Base-by-base conservation (phyloP, 92 coral and sea anemone genomes). In the Parazoanthus atlanticus region DNA sequence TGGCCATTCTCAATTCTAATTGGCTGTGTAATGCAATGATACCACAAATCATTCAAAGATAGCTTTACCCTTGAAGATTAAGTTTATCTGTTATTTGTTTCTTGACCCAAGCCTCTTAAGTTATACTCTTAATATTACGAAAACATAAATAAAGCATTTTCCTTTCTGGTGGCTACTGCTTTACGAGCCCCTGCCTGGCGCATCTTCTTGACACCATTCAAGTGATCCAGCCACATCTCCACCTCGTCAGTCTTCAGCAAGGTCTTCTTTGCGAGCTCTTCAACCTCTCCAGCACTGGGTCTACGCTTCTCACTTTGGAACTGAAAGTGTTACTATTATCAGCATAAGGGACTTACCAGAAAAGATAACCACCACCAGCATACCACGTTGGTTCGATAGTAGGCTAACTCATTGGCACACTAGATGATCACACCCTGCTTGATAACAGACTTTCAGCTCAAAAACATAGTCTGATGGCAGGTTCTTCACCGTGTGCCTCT, bases 401-500 rank as follows among this genome's bases (percentile, higher is more conserved):
- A 76, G 90, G 40, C 52, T 32, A 74, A 82, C 77, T 32, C 79
- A 79, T 76, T 86, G 82, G 52, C 93, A 88, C 78, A 88, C 84
- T 61, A 89, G 81, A 49, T 88, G 89, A 23, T 31, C 85, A 82
- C 93, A 91, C 1, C 40, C 41, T 38, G n/a, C 86, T 54, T 91
- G 86, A 26, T 88, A 84, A 30, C 91, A 88, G 5, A 69, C 89
- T 78, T 34, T 88, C 5, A 91, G 64, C 13, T 33, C 86, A 83
- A 88, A 88, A 40, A 91, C 86, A 70, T 79, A 91, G 31, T 86
- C 86, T 34, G 64, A 54, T 49, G 92, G 92, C 61, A 92, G 47
- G 61, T 82, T 76, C 32, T 61, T 21, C 26, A 89, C 89, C 92
- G 87, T 82, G 86, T 90, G 92, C 52, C 91, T 89, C 67, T 89